A percentile compares a stretch with the other conserved stretches of the same genome.
Evolutionary conservation across 2,888 invertebrate genomes (phyloP).

Genomic region (Anthrax anthrax): DNA sequence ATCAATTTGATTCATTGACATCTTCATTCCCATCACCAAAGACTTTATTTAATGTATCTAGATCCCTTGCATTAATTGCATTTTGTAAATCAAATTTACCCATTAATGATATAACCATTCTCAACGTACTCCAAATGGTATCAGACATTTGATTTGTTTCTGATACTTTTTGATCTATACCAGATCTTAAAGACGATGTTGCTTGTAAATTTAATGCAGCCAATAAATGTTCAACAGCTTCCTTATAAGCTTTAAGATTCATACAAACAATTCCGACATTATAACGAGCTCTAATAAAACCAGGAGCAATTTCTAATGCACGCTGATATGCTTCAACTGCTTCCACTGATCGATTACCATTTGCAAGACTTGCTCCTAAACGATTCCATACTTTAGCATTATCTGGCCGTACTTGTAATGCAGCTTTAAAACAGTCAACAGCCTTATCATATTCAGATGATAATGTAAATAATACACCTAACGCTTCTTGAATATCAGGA

Average conservation of each 20-base stretch:
- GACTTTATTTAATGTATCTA: constrained; percentile 25
- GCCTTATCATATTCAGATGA: constrained; percentile 92
- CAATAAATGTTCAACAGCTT: constrained; percentile 91
- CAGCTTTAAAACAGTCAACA: constrained; percentile 87
- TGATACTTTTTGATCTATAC: constrained; percentile 43
- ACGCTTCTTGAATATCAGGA: constrained; percentile 81
- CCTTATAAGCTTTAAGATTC: constrained; percentile 84
- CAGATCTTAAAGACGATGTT: constrained; percentile 35
- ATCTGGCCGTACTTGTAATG: constrained; percentile 56
- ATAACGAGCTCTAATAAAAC: constrained; percentile 91
- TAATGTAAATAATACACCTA: constrained; percentile 91
- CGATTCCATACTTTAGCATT: constrained; percentile 95
- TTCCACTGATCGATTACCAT: constrained; percentile 87
- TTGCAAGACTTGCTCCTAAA: constrained; percentile 92
- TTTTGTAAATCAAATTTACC: constrained; percentile 49
- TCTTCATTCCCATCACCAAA: background rate
- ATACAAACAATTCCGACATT: constrained; percentile 97
- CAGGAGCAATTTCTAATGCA: constrained; percentile 82
- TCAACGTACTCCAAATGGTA: constrained; percentile 85
- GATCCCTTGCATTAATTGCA: constrained; percentile 45
- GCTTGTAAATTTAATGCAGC: constrained; percentile 87
- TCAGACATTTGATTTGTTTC: constrained; percentile 54
- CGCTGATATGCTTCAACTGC: constrained; percentile 91
- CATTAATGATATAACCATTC: constrained; percentile 76
- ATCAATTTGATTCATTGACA: no score